These are phyloP conservation scores for Aphrophora alni DNA, from an alignment of 2,888 invertebrate species.

Conservation along the genomic window DNA sequence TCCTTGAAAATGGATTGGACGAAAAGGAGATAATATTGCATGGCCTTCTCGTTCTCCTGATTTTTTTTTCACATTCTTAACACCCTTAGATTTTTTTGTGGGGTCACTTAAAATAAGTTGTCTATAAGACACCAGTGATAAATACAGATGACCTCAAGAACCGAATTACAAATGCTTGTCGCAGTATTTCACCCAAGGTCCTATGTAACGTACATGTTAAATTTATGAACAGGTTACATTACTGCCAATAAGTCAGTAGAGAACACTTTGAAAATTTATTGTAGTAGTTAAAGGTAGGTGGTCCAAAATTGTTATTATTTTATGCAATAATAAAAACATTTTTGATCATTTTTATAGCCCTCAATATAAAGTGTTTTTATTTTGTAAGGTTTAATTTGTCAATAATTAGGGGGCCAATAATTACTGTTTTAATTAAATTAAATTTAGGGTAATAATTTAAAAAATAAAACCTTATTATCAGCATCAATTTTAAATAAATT, in stretches of 20 bases:
- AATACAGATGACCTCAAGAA: neutral
- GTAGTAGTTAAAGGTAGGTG: neutral
- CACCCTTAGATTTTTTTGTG: slow-evolving; percentile 9
- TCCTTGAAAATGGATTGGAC: slow-evolving; percentile 21
- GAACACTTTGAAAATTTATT: neutral
- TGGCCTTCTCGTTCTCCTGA: slow-evolving; percentile 21
- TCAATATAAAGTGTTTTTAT: neutral
- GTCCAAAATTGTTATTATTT: neutral
- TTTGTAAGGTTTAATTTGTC: neutral
- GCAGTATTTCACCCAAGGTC: slow-evolving; percentile 14
- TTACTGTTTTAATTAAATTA: neutral
- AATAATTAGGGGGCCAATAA: no score
- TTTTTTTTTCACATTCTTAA: no score
- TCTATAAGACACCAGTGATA: no score
- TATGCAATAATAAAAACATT: neutral
- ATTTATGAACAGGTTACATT: neutral
- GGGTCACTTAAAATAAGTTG: no score
- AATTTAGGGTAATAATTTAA: neutral
- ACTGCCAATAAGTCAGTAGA: no score
- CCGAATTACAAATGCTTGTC: slow-evolving; percentile 16
- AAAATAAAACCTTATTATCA: no score
- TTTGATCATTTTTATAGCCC: neutral
- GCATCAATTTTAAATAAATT: no score
- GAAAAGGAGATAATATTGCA: neutral
- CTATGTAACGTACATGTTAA: neutral